Percentiles rank a stretch among this genome's conserved stretches.
phyloP scores from a whole-genome alignment of 1,140 invertebrate genomes.

The Portunus trituberculatus region DNA sequence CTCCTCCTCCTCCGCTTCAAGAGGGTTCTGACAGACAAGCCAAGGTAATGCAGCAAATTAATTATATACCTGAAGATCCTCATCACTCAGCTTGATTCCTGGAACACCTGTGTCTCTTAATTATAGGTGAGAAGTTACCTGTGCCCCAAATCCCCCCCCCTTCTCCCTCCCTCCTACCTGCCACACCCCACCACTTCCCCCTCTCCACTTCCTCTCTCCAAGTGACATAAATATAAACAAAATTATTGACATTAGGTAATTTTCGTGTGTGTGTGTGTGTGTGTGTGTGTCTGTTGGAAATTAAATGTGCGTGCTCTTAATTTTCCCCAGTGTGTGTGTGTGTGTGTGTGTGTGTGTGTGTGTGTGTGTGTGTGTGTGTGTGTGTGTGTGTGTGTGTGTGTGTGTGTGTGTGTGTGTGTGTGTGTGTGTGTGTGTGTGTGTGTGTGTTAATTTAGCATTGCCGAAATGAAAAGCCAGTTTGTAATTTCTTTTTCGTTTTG shows the following conservation, averaged over 20 bases:
- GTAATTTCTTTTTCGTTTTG: too few species aligned
- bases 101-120: conserved; percentile 8
- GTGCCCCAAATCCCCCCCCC: neutral
- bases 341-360: too few species aligned
- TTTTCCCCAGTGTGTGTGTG: too few species aligned
- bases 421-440: too few species aligned
- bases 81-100: neutral
- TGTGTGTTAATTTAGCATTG: too few species aligned
- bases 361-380: too few species aligned
- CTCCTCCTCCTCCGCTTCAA: neutral
- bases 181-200: neutral
- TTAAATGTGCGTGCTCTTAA: neutral
- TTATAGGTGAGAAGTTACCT: neutral
- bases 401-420: too few species aligned
- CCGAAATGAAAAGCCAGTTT: too few species aligned
- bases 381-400: too few species aligned
- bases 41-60: neutral
- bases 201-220: neutral
- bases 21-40: neutral
- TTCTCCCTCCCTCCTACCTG: neutral
- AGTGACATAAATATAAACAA: too few species aligned
- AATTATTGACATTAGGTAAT: neutral
- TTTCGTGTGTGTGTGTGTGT: neutral
- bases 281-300: too few species aligned
- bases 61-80: neutral